phyloP scores from a whole-genome alignment of 1,140 invertebrate species.

The Drosophila albomicans region DNA sequence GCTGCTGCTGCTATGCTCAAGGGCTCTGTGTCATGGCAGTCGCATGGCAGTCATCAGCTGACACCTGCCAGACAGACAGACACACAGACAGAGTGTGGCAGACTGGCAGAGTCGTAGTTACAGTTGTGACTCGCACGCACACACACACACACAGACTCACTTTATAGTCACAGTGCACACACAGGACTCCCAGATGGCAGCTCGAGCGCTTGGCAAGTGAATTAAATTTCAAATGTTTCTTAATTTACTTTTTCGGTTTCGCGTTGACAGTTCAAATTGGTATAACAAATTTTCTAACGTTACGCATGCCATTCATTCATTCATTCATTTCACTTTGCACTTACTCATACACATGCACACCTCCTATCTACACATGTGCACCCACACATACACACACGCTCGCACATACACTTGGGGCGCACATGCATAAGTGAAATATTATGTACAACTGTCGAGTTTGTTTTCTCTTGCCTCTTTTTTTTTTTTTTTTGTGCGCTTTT shows the following conservation, averaged over 20 bases:
- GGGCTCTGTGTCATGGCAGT: constrained; percentile 57
- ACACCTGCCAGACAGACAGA: constrained; percentile 67
- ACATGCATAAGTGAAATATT: constrained; percentile 83
- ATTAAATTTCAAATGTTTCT: constrained; percentile 84
- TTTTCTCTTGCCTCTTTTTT: constrained; percentile 56
- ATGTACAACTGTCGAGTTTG: constrained; percentile 81
- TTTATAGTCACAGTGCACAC: constrained; percentile 17
- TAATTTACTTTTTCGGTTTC: constrained; percentile 83
- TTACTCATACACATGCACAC: constrained; percentile 20
- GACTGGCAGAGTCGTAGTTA: constrained; percentile 33
- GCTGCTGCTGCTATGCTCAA: constrained; percentile 59
- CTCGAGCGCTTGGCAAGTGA: constrained; percentile 60
- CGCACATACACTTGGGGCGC: constrained; percentile 39
- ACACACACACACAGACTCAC: constrained; percentile 13
- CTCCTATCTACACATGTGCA: neutral
- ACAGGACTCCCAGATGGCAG: constrained; percentile 22
- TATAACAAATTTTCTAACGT: constrained; percentile 83
- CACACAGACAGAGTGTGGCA: neutral
- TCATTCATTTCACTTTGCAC: constrained; percentile 73
- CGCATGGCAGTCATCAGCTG: constrained; percentile 60
- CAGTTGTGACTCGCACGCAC: constrained; percentile 57
- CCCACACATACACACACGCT: neutral
- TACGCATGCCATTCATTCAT: constrained; percentile 78
- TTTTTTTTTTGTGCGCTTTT: constrained; percentile 39
- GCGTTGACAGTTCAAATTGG: constrained; percentile 83